phyloP scores from a whole-genome alignment of 2,888 invertebrate genomes.

The Cheilosia impressa region DNA sequence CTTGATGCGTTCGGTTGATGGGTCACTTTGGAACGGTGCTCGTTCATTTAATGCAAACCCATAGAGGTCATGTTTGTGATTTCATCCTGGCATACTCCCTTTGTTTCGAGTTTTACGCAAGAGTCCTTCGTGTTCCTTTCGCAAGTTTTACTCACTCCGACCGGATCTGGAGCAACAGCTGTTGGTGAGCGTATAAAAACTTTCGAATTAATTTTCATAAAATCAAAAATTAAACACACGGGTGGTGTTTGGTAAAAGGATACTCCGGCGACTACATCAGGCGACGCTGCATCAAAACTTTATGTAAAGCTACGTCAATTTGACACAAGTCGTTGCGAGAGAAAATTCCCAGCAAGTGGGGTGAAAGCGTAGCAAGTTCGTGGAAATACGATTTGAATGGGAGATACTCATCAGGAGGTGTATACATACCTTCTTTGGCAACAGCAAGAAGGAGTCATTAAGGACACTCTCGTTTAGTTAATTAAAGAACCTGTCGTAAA shows the following conservation, averaged over 20 bases:
- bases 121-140: constrained; percentile 4
- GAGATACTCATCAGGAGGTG: constrained; percentile 11
- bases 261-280: not conserved
- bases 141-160: not conserved
- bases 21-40: constrained; percentile 48
- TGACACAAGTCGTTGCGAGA: constrained; percentile 28
- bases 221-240: constrained; percentile 51
- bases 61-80: constrained; percentile 39
- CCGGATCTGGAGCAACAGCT: constrained; percentile 43
- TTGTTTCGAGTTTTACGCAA: constrained; percentile 25
- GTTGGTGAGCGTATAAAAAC: constrained; percentile 38
- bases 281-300: constrained; percentile 44
- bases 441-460: not conserved
- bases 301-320: constrained; percentile 33
- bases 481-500: constrained; percentile 51
- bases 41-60: constrained; percentile 23
- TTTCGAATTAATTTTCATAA: constrained; percentile 60
- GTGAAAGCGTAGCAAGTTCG: not conserved
- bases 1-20: constrained; percentile 28
- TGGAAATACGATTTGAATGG: constrained; percentile 19
- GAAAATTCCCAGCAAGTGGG: not conserved
- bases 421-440: not conserved
- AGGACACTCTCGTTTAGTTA: constrained; percentile 34
- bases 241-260: constrained; percentile 6
- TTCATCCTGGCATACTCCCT: constrained; percentile 4